These are phyloP conservation scores for Salvator merianae DNA, from an alignment of 2,113 vertebrate genomes.

Conservation along the genomic window DNA sequence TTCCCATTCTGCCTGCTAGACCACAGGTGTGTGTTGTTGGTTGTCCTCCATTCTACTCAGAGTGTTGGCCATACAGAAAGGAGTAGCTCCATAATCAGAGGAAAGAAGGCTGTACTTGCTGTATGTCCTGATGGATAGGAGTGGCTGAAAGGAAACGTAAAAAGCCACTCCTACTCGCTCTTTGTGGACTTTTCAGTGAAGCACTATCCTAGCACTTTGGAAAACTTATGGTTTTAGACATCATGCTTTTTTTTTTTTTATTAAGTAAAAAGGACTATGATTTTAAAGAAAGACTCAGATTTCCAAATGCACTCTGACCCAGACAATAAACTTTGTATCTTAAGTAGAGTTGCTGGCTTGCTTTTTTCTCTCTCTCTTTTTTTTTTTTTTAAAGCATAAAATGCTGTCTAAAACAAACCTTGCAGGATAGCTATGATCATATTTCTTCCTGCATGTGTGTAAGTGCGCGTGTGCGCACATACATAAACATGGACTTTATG, in stretches of 20 bases:
- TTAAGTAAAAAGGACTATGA: constrained; percentile 80
- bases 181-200: not conserved
- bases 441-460: constrained; percentile 64
- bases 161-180: not conserved
- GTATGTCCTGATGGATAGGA: not conserved
- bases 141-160: not conserved
- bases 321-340: constrained; percentile 84
- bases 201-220: constrained; percentile 74
- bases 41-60: not conserved
- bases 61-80: not conserved
- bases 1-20: too few species aligned
- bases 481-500: constrained; percentile 64
- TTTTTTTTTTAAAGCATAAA: constrained; percentile 59
- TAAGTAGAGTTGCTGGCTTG: constrained; percentile 64
- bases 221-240: constrained; percentile 82
- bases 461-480: constrained; percentile 55
- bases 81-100: not conserved
- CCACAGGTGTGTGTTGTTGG: not conserved
- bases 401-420: constrained; percentile 72
- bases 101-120: not conserved
- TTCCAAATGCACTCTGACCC: constrained; percentile 84
- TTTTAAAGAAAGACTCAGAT: constrained; percentile 82
- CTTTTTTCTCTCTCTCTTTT: not conserved
- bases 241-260: constrained; percentile 67
- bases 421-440: constrained; percentile 73